Evolutionary conservation across 2,797 vertebrate genomes (phyloP).

Genomic region (Sparus aurata): DNA sequence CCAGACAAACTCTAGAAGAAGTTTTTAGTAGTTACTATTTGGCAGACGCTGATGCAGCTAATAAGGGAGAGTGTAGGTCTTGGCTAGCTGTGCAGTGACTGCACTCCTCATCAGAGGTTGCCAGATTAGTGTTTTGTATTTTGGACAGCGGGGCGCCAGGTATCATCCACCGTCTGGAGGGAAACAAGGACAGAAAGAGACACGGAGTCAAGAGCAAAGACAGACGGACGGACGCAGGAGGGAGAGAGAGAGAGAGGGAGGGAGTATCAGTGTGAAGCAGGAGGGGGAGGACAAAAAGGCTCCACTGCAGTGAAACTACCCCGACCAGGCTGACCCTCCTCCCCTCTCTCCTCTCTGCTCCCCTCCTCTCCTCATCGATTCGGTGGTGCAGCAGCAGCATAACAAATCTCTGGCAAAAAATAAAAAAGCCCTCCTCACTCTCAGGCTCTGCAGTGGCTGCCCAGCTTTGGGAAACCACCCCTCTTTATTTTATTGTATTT

Average conservation of each 20-base stretch:
- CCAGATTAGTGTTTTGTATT: slow-evolving; percentile 34
- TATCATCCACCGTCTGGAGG: slow-evolving; percentile 43
- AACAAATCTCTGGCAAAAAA: slow-evolving; percentile 55
- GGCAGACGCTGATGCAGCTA: slow-evolving; percentile 54
- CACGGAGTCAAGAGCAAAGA: slow-evolving; percentile 33
- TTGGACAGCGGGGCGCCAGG: slow-evolving; percentile 61
- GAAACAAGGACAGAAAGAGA: slow-evolving; percentile 24
- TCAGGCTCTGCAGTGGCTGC: slow-evolving; percentile 68
- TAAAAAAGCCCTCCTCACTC: slow-evolving; percentile 27
- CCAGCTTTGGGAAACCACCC: slow-evolving; percentile 65
- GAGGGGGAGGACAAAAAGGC: slow-evolving; percentile 33
- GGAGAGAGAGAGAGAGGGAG: slow-evolving; percentile 16
- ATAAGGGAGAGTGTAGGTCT: slow-evolving; percentile 35
- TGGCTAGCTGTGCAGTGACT: slow-evolving; percentile 20
- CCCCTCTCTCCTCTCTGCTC: slow-evolving; percentile 26
- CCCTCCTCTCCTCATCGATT: slow-evolving; percentile 65
- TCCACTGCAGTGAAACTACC: slow-evolving; percentile 71
- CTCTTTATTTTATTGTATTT: no score
- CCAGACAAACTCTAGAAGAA: neutral
- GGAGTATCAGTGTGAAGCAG: slow-evolving; percentile 37
- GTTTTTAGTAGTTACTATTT: slow-evolving; percentile 36
- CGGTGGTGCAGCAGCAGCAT: slow-evolving; percentile 68
- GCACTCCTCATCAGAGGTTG: slow-evolving; percentile 42
- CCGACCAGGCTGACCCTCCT: slow-evolving; percentile 59
- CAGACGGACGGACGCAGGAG: slow-evolving; percentile 34